Conservation (phyloP, 2,888 invertebrate genomes). For the Heliconius aoede region DNA sequence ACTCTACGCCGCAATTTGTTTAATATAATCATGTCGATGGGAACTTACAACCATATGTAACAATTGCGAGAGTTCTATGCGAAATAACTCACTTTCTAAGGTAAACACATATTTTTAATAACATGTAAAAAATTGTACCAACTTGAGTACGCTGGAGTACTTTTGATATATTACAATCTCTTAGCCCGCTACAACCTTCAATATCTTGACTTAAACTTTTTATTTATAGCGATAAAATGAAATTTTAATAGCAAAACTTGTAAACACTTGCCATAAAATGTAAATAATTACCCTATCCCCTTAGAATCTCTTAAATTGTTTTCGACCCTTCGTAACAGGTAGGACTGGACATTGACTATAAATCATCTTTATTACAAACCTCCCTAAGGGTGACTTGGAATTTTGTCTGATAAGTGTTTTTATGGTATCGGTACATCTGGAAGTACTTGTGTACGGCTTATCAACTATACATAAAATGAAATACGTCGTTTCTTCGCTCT, state of each 20-base stretch:
- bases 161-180: constrained; percentile 15
- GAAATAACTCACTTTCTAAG: background rate
- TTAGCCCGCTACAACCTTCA: background rate
- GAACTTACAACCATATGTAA: background rate
- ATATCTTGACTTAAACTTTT: constrained; percentile 5
- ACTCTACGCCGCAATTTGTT: background rate
- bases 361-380: constrained; percentile 79
- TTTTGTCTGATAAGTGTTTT: constrained; percentile 59
- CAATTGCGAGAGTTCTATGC: no score
- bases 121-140: constrained; percentile 5
- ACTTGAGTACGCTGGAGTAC: background rate
- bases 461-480: background rate
- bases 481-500: background rate
- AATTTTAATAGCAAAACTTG: constrained; percentile 41
- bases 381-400: constrained; percentile 56
- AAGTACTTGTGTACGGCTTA: background rate
- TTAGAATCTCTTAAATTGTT: constrained; percentile 75
- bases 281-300: constrained; percentile 62
- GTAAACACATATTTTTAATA: constrained; percentile 6
- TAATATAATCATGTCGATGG: background rate
- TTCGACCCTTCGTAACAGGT: constrained; percentile 74
- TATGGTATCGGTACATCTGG: constrained; percentile 50
- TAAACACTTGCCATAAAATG: constrained; percentile 35
- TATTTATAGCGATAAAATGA: constrained; percentile 3
- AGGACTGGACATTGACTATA: constrained; percentile 75